Conservation (phyloP, 2,888 invertebrate species). For the Synergus gifuensis region DNA sequence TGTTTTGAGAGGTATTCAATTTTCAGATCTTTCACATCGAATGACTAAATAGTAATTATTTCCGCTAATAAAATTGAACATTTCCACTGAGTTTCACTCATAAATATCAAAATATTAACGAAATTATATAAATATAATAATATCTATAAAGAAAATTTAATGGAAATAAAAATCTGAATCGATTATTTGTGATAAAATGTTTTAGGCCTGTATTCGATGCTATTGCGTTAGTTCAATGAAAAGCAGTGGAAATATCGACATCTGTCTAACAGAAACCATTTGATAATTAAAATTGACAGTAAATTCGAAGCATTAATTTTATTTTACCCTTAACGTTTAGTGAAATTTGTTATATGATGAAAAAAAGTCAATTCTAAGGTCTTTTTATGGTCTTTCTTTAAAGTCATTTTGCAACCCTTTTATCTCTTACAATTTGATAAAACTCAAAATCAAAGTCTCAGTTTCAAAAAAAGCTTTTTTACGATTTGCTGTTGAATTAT, state of each 20-base stretch:
- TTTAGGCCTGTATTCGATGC: constrained; percentile 13
- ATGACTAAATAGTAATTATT: constrained; percentile 1
- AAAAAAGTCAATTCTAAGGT: no score
- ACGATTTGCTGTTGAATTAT: background rate
- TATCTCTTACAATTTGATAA: background rate
- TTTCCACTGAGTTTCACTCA: constrained; percentile 4
- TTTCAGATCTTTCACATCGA: background rate
- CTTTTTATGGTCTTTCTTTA: no score
- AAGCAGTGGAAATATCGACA: constrained; percentile 29
- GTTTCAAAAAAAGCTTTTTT: background rate
- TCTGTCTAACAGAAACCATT: background rate
- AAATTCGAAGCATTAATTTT: no score
- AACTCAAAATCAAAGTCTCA: background rate
- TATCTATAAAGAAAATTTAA: background rate
- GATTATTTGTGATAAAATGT: background rate
- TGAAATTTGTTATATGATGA: no score
- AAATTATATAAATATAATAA: background rate
- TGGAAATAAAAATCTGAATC: background rate
- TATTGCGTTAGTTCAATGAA: background rate
- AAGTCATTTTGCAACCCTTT: background rate
- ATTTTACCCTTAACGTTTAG: no score
- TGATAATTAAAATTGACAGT: background rate
- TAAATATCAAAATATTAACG: background rate
- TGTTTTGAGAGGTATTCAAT: background rate
- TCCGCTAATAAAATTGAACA: background rate